Conservation (phyloP, 1,140 invertebrate species). For the Saccostrea cuccullata region DNA sequence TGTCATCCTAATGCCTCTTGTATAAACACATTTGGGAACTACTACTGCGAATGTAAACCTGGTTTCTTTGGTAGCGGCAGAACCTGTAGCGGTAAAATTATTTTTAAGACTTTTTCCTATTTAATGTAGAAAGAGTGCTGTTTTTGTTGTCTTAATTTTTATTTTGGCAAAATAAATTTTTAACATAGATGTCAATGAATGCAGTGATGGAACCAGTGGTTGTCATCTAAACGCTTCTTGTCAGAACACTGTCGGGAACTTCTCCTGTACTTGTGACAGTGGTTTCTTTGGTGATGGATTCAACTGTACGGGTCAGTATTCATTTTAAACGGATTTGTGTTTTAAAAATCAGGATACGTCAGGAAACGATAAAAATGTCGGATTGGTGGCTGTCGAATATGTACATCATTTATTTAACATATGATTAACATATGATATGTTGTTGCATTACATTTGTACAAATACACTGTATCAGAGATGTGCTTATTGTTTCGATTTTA, state of each 20-base stretch:
- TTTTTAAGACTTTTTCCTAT: background rate
- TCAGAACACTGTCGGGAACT: background rate
- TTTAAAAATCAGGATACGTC: too few relatives aligned
- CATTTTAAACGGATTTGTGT: too few relatives aligned
- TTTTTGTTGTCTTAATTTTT: background rate
- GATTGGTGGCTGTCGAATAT: too few relatives aligned
- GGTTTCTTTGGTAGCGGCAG: constrained; percentile 5
- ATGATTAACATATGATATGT: too few relatives aligned
- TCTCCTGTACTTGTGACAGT: background rate
- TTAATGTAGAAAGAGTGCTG: background rate
- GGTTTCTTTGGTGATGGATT: background rate
- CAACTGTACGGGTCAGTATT: background rate
- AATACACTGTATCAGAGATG: too few relatives aligned
- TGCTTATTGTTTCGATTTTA: too few relatives aligned
- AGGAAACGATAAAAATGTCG: too few relatives aligned
- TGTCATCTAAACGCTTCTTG: constrained; percentile 10
- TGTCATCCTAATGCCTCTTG: background rate
- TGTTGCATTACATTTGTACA: too few relatives aligned
- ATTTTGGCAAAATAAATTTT: background rate
- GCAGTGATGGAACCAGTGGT: background rate
- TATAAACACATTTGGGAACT: background rate
- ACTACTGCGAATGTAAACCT: background rate
- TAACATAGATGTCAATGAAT: background rate
- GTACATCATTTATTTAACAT: too few relatives aligned
- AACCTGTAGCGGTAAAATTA: background rate